Conservation (phyloP, 2,113 vertebrate genomes). For the Oncorhynchus kisutch region DNA sequence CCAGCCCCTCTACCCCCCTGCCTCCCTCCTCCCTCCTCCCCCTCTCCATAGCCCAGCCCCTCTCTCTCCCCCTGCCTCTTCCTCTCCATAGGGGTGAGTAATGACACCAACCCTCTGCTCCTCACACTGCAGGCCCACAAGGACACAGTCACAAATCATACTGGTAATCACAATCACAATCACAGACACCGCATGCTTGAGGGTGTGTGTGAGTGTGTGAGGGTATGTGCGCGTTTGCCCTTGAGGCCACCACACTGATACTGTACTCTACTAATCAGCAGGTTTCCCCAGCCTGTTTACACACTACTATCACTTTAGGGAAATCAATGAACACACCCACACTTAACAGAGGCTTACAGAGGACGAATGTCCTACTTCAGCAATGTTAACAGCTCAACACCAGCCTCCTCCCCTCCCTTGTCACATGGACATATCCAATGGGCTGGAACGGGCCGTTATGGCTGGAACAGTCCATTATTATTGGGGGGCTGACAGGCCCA, state of each 20-base stretch:
- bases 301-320: neutral
- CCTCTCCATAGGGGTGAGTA: conserved; percentile 26
- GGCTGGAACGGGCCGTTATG: neutral
- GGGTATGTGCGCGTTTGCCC: neutral
- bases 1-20: no score
- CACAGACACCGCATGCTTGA: neutral
- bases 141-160: neutral
- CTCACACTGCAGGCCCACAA: neutral
- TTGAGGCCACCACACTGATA: neutral
- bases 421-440: conserved; percentile 9
- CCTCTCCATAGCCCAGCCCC: neutral
- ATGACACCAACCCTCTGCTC: neutral
- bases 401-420: conserved; percentile 1
- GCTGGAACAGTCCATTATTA: conserved; percentile 18
- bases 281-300: neutral
- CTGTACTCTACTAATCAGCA: conserved; percentile 4
- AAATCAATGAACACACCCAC: neutral
- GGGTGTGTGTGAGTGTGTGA: neutral
- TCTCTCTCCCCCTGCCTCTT: neutral
- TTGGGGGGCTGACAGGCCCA: neutral
- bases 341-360: no score
- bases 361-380: neutral
- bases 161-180: neutral
- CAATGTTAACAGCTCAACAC: conserved; percentile 7
- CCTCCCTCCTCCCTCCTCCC: no score